Evolutionary conservation across 1,140 invertebrate species (phyloP).

Genomic region (Bicyclus anynana): DNA sequence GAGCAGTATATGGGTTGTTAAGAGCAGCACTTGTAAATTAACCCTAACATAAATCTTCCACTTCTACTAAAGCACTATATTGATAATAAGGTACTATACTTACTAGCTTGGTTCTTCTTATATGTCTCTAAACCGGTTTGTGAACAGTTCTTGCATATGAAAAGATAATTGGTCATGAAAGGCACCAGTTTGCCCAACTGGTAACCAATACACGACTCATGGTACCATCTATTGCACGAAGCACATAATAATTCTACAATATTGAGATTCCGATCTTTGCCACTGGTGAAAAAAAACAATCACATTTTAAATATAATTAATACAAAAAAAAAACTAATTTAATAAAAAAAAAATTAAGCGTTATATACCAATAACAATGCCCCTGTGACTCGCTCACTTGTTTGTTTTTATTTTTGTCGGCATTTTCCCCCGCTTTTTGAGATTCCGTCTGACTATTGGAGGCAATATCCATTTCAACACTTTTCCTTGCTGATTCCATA

Average conservation of each 20-base stretch:
- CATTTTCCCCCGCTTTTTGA: constrained; percentile 57
- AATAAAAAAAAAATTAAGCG: neutral
- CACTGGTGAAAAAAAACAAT: constrained; percentile 79
- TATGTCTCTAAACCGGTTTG: constrained; percentile 93
- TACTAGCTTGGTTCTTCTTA: constrained; percentile 94
- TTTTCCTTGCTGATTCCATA: constrained; percentile 32
- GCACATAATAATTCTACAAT: constrained; percentile 94
- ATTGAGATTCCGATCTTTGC: constrained; percentile 94
- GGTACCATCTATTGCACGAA: constrained; percentile 93
- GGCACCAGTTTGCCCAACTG: constrained; percentile 94
- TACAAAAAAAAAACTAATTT: neutral
- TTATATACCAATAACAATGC: constrained; percentile 61
- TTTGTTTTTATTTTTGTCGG: constrained; percentile 62
- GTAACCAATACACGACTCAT: constrained; percentile 94
- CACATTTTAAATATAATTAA: neutral
- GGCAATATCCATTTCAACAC: constrained; percentile 29
- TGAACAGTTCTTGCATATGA: constrained; percentile 97
- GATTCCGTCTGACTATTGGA: constrained; percentile 47
- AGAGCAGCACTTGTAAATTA: too few relatives aligned
- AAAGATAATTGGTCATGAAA: constrained; percentile 97
- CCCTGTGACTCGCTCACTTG: constrained; percentile 46
- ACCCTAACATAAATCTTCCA: too few relatives aligned
- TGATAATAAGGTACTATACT: constrained; percentile 51
- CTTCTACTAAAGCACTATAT: neutral
- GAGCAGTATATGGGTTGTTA: too few relatives aligned